A percentile compares a stretch with the other conserved stretches of the same genome.
Conservation (phyloP, 2,113 vertebrate species). For the Hydropotes inermis region DNA sequence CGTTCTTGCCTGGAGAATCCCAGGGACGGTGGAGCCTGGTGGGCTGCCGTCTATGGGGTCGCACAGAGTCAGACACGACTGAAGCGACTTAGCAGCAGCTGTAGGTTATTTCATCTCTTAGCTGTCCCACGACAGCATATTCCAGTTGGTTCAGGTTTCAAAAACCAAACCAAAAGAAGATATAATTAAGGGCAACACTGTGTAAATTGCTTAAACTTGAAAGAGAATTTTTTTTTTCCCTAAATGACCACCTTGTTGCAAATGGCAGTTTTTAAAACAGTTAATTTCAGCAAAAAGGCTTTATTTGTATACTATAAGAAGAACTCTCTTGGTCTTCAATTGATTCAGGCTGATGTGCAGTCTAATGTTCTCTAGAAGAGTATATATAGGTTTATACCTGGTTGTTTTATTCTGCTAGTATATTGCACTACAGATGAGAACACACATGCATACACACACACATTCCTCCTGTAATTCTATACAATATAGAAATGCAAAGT, state of each 20-base stretch:
- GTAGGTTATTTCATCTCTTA: not conserved
- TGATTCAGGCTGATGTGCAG: not conserved
- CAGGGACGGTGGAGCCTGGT: no score
- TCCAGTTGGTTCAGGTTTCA: not conserved
- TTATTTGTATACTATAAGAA: not conserved
- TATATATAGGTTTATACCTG: not conserved
- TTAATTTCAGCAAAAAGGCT: slow-evolving; percentile 1
- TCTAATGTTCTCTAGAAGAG: not conserved
- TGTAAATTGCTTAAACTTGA: not conserved
- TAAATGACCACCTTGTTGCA: slow-evolving; percentile 38
- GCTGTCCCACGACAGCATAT: not conserved
- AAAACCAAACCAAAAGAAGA: not conserved
- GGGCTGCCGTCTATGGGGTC: no score
- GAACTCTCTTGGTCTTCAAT: not conserved
- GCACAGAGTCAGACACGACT: no score
- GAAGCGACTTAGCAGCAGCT: no score
- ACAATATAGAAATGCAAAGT: not conserved
- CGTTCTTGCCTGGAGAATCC: no score
- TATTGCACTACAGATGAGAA: not conserved
- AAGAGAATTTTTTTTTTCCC: not conserved
- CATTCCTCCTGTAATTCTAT: not conserved
- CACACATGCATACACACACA: not conserved
- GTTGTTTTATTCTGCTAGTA: not conserved
- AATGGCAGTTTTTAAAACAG: slow-evolving; percentile 15
- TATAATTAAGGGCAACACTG: not conserved